phyloP scores from a whole-genome alignment of 1,140 invertebrate species.

The Bicyclus anynana region DNA sequence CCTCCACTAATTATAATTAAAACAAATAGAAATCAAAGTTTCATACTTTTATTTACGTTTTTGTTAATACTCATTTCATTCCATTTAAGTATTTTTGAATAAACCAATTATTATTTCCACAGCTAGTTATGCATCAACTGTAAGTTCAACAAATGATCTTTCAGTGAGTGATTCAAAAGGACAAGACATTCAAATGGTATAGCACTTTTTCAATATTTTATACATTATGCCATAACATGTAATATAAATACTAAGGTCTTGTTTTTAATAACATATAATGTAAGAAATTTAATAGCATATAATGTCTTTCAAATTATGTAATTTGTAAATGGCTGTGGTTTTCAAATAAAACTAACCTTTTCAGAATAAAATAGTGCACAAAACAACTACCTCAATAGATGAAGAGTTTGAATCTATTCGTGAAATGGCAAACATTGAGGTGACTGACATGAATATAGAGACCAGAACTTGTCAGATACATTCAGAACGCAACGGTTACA shows the following conservation, averaged over 20 bases:
- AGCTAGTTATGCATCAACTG: conserved; percentile 66
- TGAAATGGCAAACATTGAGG: conserved; percentile 90
- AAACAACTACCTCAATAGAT: conserved; percentile 73
- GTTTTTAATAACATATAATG: too few relatives aligned
- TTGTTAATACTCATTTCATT: too few relatives aligned
- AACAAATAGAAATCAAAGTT: too few relatives aligned
- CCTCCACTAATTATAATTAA: too few relatives aligned
- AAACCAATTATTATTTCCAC: conserved; percentile 34
- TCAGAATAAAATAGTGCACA: conserved; percentile 52
- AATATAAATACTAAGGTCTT: too few relatives aligned
- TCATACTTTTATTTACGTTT: too few relatives aligned
- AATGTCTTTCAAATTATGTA: too few relatives aligned
- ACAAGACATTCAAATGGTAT: conserved; percentile 68
- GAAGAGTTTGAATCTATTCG: conserved; percentile 91
- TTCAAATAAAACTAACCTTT: conserved; percentile 10
- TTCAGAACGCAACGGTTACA: conserved; percentile 84
- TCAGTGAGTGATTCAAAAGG: conserved; percentile 50
- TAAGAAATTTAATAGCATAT: too few relatives aligned
- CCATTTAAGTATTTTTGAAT: not conserved
- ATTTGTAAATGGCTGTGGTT: too few relatives aligned
- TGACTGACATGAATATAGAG: conserved; percentile 88
- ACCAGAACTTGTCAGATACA: conserved; percentile 85
- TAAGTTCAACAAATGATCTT: conserved; percentile 58
- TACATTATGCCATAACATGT: too few relatives aligned
- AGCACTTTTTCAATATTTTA: conserved; percentile 7